Base-by-base conservation (phyloP, 1,140 invertebrate species). In the Diabrotica virgifera region DNA sequence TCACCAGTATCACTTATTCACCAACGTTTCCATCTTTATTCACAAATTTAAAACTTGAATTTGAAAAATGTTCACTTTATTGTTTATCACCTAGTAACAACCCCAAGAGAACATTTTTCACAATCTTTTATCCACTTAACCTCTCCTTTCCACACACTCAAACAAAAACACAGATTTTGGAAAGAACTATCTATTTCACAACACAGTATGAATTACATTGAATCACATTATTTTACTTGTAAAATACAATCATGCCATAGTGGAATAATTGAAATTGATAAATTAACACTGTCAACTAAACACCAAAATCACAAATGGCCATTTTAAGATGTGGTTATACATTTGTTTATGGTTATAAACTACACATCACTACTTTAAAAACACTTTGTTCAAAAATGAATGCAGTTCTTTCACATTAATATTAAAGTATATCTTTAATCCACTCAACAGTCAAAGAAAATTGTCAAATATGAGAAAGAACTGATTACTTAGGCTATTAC, bases 351-450 rank as follows among this genome's bases (percentile, higher is more conserved):
- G 14, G 3, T 58, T 59, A 36, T 9, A 51, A 69, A 69, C 69
- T 73, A 71, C 69, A 72, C 73, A 64, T 67, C 69, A 70, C 69
- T 71, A 72, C 67, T 67, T 68, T 65, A 69, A 69, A 73, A 69
- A 24, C 24, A 24, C 64, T 61, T 60, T 63, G 52, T 71, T 65
- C 59, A 54, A 59, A 55, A 55, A 9, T 59, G 24, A 46, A 50
- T 63, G 73, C 71, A 74, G 73, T 74, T 64, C 71, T 74, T 73
- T 74, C 70, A 74, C 73, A 74, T 74, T 52, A 52, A 14, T 53
- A 63, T 51, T 65, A 36, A 65, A 63, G 66, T 60, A 65, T 63
- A 56, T 24, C 59, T 71, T 67, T 57, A 59, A 59, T 50, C 13
- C 38, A 68, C 58, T 65, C 8, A 58, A 65, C 59, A 67, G 51